These are phyloP conservation scores for Hapalemur alaotrensis DNA, from an alignment of 2,797 vertebrate species.

Conservation along the genomic window DNA sequence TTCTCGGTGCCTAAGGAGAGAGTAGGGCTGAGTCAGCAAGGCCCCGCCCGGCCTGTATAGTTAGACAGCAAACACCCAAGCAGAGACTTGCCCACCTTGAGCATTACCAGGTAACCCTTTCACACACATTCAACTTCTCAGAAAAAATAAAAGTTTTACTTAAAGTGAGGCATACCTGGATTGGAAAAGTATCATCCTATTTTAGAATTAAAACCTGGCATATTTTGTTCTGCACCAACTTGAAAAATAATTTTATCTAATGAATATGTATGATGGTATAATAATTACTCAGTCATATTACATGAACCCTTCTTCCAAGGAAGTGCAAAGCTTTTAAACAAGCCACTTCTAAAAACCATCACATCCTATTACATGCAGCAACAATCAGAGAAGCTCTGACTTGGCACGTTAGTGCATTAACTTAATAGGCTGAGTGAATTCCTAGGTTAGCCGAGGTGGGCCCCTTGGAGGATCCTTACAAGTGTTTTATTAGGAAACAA, in stretches of 20 bases:
- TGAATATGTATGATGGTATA: constrained; percentile 56
- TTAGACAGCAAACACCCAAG: background rate
- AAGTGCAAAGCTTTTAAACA: constrained; percentile 65
- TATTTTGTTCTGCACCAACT: constrained; percentile 39
- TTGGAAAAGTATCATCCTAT: background rate
- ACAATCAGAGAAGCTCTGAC: constrained; percentile 39
- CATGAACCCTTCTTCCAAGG: constrained; percentile 42
- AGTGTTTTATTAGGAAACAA: constrained; percentile 61
- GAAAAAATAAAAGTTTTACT: background rate
- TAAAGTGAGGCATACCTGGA: background rate
- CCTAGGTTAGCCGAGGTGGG: background rate
- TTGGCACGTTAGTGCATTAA: constrained; percentile 8
- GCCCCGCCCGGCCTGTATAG: background rate
- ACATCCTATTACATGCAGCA: constrained; percentile 4
- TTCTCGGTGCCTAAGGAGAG: background rate
- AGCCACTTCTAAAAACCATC: constrained; percentile 64
- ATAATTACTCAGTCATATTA: constrained; percentile 57
- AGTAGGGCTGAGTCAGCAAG: background rate
- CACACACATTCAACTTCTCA: background rate
- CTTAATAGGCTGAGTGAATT: constrained; percentile 58
- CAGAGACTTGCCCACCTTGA: background rate
- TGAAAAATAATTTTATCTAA: constrained; percentile 58
- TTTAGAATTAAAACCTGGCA: constrained; percentile 37
- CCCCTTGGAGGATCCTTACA: background rate
- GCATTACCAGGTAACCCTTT: background rate